Percentiles rank a stretch among this genome's conserved stretches.
These are phyloP conservation scores for Austrofundulus limnaeus DNA, from an alignment of 2,113 vertebrate species.

Conservation along the genomic window DNA sequence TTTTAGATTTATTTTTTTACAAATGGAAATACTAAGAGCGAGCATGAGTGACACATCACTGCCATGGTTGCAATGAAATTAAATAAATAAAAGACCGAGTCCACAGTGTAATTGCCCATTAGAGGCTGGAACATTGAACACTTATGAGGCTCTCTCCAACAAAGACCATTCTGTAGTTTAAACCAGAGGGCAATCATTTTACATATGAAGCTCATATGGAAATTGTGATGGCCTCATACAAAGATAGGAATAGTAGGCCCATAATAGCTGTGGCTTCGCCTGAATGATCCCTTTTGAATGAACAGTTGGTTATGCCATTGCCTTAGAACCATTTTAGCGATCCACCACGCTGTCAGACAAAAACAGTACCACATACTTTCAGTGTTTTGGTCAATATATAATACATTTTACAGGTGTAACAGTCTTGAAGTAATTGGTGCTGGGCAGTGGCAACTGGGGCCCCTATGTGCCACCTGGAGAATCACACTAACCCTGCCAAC, in stretches of 20 bases:
- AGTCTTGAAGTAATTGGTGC: conserved; percentile 63
- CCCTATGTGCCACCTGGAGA: conserved; percentile 70
- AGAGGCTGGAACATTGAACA: conserved; percentile 68
- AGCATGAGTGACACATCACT: conserved; percentile 46
- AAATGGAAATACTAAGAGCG: conserved; percentile 22
- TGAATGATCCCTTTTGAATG: conserved; percentile 74
- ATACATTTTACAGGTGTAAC: conserved; percentile 75
- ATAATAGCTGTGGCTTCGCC: conserved; percentile 76
- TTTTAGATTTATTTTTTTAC: conserved; percentile 14
- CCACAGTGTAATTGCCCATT: conserved; percentile 69
- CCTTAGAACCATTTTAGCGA: conserved; percentile 71
- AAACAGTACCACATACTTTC: conserved; percentile 55
- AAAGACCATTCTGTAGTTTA: conserved; percentile 74
- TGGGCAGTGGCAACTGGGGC: conserved; percentile 53
- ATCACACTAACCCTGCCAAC: conserved; percentile 52
- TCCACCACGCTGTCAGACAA: conserved; percentile 66
- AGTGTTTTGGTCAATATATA: conserved; percentile 67
- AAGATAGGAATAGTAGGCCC: conserved; percentile 74
- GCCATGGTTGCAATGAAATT: conserved; percentile 66
- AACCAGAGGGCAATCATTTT: conserved; percentile 70
- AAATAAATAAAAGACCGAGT: conserved; percentile 65
- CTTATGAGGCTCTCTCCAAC: conserved; percentile 66
- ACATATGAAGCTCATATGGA: conserved; percentile 71
- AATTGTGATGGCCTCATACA: conserved; percentile 73
- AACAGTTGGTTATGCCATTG: conserved; percentile 72